Conservation (phyloP, 2,888 invertebrate genomes). For the Harmothoe impar region DNA sequence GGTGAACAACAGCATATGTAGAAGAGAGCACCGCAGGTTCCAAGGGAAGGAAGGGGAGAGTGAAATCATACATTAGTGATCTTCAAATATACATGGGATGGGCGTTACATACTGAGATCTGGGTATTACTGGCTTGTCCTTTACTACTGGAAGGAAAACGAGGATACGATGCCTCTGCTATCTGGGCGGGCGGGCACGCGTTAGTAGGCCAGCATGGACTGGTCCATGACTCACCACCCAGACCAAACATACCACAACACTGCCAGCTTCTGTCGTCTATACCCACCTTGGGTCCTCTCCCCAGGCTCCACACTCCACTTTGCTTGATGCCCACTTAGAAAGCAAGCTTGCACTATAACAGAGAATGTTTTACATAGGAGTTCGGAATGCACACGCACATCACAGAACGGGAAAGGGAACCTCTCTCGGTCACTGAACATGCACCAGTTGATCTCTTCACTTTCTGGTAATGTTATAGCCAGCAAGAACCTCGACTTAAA, state of each 20-base stretch:
- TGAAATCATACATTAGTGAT: constrained; percentile 56
- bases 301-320: constrained; percentile 55
- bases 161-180: background rate
- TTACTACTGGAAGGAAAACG: constrained; percentile 57
- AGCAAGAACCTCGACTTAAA: too few relatives aligned
- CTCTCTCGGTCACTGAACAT: background rate
- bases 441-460: background rate
- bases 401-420: background rate
- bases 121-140: constrained; percentile 33
- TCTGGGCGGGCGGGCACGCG: constrained; percentile 44
- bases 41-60: constrained; percentile 53
- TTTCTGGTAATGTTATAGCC: too few relatives aligned
- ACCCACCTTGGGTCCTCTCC: constrained; percentile 54
- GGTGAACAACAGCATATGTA: constrained; percentile 62
- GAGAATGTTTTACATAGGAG: constrained; percentile 57
- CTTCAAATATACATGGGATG: constrained; percentile 42
- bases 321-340: constrained; percentile 57
- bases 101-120: constrained; percentile 3
- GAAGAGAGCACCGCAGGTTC: constrained; percentile 53
- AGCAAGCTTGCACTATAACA: constrained; percentile 61
- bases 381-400: constrained; percentile 34
- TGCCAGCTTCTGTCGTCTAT: constrained; percentile 9
- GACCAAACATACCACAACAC: constrained; percentile 44
- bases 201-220: background rate
- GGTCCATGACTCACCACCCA: background rate